Conservation (phyloP, 2,797 vertebrate genomes). For the Takifugu rubripes region DNA sequence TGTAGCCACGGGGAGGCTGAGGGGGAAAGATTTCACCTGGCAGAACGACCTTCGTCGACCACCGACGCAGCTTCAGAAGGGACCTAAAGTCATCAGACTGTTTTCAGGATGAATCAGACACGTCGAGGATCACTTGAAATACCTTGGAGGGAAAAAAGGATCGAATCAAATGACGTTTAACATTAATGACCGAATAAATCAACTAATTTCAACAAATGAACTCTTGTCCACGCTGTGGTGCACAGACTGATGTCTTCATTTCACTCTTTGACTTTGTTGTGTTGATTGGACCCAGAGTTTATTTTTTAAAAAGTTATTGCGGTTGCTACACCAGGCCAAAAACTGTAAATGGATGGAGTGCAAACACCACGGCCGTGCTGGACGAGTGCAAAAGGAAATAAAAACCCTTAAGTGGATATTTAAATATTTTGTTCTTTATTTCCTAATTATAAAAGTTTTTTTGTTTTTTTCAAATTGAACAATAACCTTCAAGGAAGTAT, state of each 20-base stretch:
- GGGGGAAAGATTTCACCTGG: neutral
- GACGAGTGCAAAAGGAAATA: no score
- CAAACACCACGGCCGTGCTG: no score
- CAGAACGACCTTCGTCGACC: neutral
- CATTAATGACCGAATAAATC: constrained; percentile 6
- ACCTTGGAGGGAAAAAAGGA: neutral
- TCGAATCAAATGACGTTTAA: neutral
- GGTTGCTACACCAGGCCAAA: no score
- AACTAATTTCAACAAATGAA: constrained; percentile 22
- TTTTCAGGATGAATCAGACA: neutral
- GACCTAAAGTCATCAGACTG: constrained; percentile 3
- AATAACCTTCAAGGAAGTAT: neutral
- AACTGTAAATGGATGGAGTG: no score
- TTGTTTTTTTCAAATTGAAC: neutral
- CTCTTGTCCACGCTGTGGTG: neutral
- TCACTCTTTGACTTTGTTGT: neutral
- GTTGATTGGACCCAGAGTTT: neutral
- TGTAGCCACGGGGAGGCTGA: neutral
- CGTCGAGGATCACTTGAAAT: constrained; percentile 7
- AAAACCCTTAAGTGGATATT: no score
- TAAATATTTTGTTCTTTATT: no score
- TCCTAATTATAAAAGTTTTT: neutral
- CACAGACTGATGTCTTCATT: constrained; percentile 7
- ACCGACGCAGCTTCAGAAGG: constrained; percentile 2
- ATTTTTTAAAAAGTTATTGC: no score